These are phyloP conservation scores for Adoxophyes honmai DNA, from an alignment of 1,140 invertebrate genomes.

Conservation along the genomic window DNA sequence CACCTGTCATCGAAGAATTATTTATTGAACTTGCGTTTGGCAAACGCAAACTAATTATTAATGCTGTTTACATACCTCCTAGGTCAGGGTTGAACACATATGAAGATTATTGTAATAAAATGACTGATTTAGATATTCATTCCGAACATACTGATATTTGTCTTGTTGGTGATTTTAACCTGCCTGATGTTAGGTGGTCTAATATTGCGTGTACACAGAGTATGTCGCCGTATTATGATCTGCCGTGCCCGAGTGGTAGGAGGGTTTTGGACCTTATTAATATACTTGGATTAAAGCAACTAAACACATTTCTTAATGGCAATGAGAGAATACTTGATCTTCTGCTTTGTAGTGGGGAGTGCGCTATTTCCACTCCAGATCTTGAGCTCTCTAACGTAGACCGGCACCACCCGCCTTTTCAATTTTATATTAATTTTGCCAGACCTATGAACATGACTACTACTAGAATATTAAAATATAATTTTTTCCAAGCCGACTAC, in stretches of 20 bases:
- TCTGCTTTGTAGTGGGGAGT: not conserved
- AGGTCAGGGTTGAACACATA: not conserved
- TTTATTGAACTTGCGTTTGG: not conserved
- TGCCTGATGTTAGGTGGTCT: not conserved
- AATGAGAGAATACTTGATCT: conserved; percentile 1
- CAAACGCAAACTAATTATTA: not conserved
- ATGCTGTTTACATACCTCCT: not conserved
- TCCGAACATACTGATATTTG: not conserved
- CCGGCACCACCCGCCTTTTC: not conserved
- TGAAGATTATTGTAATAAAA: not conserved
- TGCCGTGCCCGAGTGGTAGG: not conserved
- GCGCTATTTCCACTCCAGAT: not conserved
- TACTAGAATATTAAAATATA: too few species aligned
- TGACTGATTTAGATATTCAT: not conserved
- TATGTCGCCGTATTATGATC: not conserved
- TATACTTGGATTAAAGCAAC: not conserved
- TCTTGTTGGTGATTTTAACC: not conserved
- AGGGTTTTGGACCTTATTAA: not conserved
- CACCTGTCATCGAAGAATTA: not conserved
- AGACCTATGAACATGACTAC: too few species aligned
- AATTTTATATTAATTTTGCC: too few species aligned
- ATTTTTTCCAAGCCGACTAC: too few species aligned
- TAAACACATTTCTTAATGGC: not conserved
- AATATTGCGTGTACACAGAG: not conserved
- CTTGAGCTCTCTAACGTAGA: not conserved